Base-by-base conservation (phyloP, 2,113 vertebrate genomes). In the Burhinus oedicnemus region DNA sequence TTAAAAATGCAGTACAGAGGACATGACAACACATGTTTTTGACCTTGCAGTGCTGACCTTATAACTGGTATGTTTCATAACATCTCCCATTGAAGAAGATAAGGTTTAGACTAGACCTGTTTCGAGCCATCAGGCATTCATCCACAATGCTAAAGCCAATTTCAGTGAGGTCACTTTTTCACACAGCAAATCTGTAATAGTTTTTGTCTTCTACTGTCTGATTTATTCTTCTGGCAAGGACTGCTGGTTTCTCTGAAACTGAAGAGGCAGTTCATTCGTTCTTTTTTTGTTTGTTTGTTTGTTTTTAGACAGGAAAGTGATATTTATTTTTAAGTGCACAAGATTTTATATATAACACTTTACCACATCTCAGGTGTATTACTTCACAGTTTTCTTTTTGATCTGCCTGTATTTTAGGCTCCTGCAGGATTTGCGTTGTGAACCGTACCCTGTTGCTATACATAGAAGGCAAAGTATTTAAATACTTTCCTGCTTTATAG, bases 191-290 rank as follows among this genome's bases (percentile, higher is more conserved):
- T 95, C 93, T 91, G 27, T 96, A 93, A 93, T 94, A 81, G 78
- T 88, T 97, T 96, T 97, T 96, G 84, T 97, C 96, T 97, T 83
- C 72, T 83, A 57, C 74, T 94, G 94, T 87, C 94, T 97, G 96
- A 98, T 97, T 97, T 97, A 97, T 97, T 94, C 83, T 97, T 91
- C 80, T 93, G 96, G 87, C 89, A 93, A 87, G 84, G 86, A 90
- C 83, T 85, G 42, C 84, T 82, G 42, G 6, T 78, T 93, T 95
- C 68, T 74, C 90, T 95, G 89, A 93, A 97, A 96, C 54, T 25
- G 47, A 94, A 89, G 78, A 77, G 51, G 30, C 66, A 58, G 47
- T n/a, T 54, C 3, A 21, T 58, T 26, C 2, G 44, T 52, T 2
- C 23, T 69, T 66, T 49, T 61, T 18, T 57, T 12, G 4, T 15